Evolutionary conservation across 2,888 invertebrate genomes (phyloP).

Genomic region (Eupithecia abbreviata): DNA sequence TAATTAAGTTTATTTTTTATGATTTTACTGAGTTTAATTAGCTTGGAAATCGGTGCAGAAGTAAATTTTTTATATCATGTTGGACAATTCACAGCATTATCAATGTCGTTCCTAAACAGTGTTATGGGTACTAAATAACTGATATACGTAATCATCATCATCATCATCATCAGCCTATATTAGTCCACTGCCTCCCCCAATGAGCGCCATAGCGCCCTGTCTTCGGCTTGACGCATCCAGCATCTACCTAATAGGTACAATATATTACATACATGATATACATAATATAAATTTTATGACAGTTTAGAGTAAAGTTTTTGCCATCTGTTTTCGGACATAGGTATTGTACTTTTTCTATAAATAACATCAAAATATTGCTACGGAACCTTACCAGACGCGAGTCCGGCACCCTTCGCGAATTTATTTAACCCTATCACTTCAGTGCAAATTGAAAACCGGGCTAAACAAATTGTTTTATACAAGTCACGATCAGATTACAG

Average conservation of each 20-base stretch:
- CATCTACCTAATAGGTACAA: too few species aligned
- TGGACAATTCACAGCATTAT: too few species aligned
- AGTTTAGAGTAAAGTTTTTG: background rate
- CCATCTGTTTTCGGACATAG: too few species aligned
- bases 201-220: too few species aligned
- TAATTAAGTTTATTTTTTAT: background rate
- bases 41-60: background rate
- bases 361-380: background rate
- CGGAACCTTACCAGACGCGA: background rate
- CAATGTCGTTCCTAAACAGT: too few species aligned
- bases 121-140: too few species aligned
- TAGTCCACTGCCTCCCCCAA: too few species aligned
- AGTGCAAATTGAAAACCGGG: slow-evolving; percentile 61
- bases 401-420: background rate
- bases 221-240: too few species aligned
- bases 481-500: slow-evolving; percentile 62
- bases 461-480: slow-evolving; percentile 65
- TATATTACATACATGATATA: too few species aligned
- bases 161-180: too few species aligned
- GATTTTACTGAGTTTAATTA: background rate
- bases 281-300: background rate
- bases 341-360: background rate
- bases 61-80: too few species aligned
- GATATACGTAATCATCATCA: too few species aligned
- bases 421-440: slow-evolving; percentile 55